A percentile compares a stretch with the other conserved stretches of the same genome.
phyloP scores from a whole-genome alignment of 2,113 vertebrate species.

The Motacilla tschutschensis region DNA sequence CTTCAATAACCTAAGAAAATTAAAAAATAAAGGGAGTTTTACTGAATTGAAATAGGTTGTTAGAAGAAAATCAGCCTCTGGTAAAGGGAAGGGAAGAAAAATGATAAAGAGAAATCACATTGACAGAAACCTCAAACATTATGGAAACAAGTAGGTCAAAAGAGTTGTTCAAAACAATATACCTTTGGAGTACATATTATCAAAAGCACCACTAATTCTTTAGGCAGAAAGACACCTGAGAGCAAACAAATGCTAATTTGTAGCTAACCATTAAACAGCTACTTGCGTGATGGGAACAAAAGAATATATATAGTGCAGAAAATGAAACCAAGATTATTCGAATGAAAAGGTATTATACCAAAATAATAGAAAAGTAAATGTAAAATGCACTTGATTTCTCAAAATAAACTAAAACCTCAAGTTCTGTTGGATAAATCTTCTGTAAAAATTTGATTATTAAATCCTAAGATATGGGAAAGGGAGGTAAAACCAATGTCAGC shows the following conservation, averaged over 20 bases:
- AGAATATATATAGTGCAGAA: slow-evolving; percentile 13
- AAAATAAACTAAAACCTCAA: background rate
- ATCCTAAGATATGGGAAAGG: background rate
- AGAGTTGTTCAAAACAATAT: slow-evolving; percentile 45
- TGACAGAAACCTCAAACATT: slow-evolving; percentile 52
- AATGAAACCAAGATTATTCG: background rate
- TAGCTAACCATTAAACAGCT: slow-evolving; percentile 30
- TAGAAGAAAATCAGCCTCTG: slow-evolving; percentile 42
- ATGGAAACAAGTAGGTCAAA: slow-evolving; percentile 52
- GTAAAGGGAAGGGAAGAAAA: slow-evolving; percentile 48
- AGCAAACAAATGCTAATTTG: slow-evolving; percentile 61
- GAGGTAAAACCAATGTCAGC: background rate
- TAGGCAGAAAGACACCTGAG: slow-evolving; percentile 27
- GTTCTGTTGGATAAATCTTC: background rate
- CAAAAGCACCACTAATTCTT: slow-evolving; percentile 50
- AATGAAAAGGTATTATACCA: background rate
- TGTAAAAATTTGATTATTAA: background rate
- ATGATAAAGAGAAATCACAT: slow-evolving; percentile 47
- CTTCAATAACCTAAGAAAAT: slow-evolving; percentile 53
- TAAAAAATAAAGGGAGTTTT: slow-evolving; percentile 50
- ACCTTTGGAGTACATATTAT: slow-evolving; percentile 52
- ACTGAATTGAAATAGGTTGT: slow-evolving; percentile 26
- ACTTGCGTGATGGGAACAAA: slow-evolving; percentile 26
- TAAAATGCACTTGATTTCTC: background rate
- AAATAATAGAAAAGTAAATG: background rate